phyloP scores from a whole-genome alignment of 30 jellyfish, hydroid and myxozoan species.

The Chironex yamaguchii region DNA sequence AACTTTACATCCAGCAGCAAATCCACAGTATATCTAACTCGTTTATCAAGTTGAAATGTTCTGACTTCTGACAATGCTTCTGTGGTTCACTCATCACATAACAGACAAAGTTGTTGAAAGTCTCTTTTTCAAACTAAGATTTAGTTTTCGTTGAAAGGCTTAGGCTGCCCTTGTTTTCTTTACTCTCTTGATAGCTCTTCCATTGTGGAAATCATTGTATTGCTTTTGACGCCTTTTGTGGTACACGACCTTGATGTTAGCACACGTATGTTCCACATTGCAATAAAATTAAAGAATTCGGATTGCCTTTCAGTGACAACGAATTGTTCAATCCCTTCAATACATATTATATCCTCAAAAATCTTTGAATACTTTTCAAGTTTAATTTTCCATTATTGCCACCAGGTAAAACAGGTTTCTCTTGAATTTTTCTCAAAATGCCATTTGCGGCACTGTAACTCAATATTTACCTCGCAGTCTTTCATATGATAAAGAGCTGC shows the following conservation, averaged over 20 bases:
- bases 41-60: background rate
- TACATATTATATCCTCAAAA: background rate
- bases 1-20: background rate
- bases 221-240: background rate
- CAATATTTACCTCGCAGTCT: no score
- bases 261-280: background rate
- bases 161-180: background rate
- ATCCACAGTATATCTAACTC: background rate
- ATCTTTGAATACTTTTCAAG: background rate
- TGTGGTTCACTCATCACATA: background rate
- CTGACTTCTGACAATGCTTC: background rate
- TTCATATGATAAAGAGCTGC: no score
- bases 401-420: background rate
- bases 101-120: background rate
- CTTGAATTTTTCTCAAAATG: background rate
- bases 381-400: background rate
- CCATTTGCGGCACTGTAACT: no score
- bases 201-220: background rate
- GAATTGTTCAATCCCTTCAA: background rate
- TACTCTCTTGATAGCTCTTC: background rate
- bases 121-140: background rate
- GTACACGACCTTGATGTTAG: background rate
- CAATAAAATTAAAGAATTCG: no score
- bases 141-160: background rate
- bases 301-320: background rate